phyloP scores from a whole-genome alignment of 2,888 invertebrate species.

The Frankliniella intonsa region DNA sequence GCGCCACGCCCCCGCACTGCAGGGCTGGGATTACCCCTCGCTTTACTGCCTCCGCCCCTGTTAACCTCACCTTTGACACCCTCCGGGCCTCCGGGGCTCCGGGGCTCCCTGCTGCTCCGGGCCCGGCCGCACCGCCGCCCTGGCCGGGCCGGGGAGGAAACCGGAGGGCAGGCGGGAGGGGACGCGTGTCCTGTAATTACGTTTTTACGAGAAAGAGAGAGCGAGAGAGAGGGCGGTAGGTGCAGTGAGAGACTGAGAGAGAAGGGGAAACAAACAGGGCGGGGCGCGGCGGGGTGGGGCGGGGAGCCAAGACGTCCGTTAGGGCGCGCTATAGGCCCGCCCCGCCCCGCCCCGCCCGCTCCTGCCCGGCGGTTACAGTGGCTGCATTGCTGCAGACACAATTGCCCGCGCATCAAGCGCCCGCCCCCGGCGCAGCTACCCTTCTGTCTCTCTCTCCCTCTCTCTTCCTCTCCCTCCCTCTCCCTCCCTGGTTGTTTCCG shows the following conservation, averaged over 20 bases:
- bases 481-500: background rate
- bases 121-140: background rate
- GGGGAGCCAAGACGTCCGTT: background rate
- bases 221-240: background rate
- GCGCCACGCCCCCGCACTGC: background rate
- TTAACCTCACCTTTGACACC: background rate
- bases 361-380: background rate
- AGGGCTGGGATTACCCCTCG: background rate
- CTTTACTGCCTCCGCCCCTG: background rate
- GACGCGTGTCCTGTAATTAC: constrained; percentile 22
- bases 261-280: background rate
- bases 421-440: background rate
- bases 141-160: too few species aligned
- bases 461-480: background rate
- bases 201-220: constrained; percentile 20
- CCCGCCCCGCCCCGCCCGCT: background rate
- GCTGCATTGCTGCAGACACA: constrained; percentile 25
- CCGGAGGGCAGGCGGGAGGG: too few species aligned
- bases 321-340: background rate
- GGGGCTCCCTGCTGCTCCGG: too few species aligned
- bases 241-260: background rate
- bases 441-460: background rate
- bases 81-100: too few species aligned
- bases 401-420: constrained; percentile 11
- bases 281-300: background rate